Evolutionary conservation across 2,888 invertebrate genomes (phyloP), one percentile per base, ranked within the genome.

Genomic region (Epirrhoe tristata): DNA sequence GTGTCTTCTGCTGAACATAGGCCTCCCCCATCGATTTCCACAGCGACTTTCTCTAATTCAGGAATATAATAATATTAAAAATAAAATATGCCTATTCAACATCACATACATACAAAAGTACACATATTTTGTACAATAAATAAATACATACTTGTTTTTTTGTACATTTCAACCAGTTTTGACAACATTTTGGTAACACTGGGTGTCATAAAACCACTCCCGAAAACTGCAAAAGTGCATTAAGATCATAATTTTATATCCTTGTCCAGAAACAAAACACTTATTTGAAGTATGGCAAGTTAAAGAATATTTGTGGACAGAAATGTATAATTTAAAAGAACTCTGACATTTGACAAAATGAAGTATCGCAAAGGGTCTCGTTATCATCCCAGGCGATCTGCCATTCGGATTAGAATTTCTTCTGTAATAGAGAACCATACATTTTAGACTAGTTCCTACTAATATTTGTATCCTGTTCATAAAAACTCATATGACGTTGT

Each of bases 111-210:
- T 65, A 70, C 55, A 70, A 66, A 31, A 51, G 17, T 55, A 59
- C 34, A 69, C 34, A 43, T 54, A 54, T 39, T 73, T 71, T 70
- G 62, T 72, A 74, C 70, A 76, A 68, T 62, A 73, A 67, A 67
- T 55, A 55, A 58, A 7, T 48, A 6, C 32, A 6, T 36, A 24
- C 48, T 43, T n/a, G 50, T 55, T 43, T 5, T 3, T 16, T 48
- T 14, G 48, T 14, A 14, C 12, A 43, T 43, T 12, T 43, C 0
- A 39, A 12, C 12, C 12, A 43, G 3, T 24, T 24, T 24, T 24
- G 24, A 24, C 24, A 24, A 24, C 3, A 24, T 24, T 24, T 24
- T 24, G 24, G 3, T 24, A 24, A 39, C 8, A 39, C 36, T 39
- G 36, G 8, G 36, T 39, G 36, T 10, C 7, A 39, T 39, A 39